Evolutionary conservation across 2,113 vertebrate genomes (phyloP), one percentile per base, ranked within the genome.

Genomic region (Trochalopteron elliotii): DNA sequence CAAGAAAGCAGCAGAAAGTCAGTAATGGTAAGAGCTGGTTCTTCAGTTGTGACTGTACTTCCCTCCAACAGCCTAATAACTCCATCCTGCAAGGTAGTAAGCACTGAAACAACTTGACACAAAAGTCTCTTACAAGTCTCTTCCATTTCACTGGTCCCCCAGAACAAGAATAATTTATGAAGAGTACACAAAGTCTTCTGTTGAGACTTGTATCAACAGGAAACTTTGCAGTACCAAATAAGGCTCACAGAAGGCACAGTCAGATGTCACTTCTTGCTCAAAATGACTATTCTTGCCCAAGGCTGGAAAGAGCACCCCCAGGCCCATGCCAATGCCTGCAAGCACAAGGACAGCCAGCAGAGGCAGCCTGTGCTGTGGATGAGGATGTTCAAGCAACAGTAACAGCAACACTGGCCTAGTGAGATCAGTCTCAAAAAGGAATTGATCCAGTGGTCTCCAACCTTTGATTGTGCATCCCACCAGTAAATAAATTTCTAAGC

Each of bases 321-420:
- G 11, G 75, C 15, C 31, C 39, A 9, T 1, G 24, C 0, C 0
- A 31, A 17, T 4, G 7, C 65, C 47, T 57, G 61, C 0, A 2
- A 39, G 35, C 25, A 35, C 22, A 71, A 56, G 25, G 44, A 76
- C 12, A 89, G 44, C 22, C 57, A 52, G 67, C 44, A 82, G 30
- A 53, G 39, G 81, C 57, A 89, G 81, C 45, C 45, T 56, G 56
- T 83, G 57, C 56, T 81, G 52, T 45, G 63, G 5, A 27, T 28
- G 7, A 61, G 30, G 18, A 81, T 1, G 20, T 30, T 55, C 39
- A 61, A 68, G 30, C 3, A 9, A 49, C n/a, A 57, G 24, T 52
- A 77, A 78, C 18, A 40, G 37, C 56, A 87, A 27, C 7, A 47
- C 9, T 14, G 25, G 11, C 33, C 78, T 50, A 45, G 30, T 42